Evolutionary conservation across 2,113 vertebrate species (phyloP).

Genomic region (Salvelinus fontinalis): DNA sequence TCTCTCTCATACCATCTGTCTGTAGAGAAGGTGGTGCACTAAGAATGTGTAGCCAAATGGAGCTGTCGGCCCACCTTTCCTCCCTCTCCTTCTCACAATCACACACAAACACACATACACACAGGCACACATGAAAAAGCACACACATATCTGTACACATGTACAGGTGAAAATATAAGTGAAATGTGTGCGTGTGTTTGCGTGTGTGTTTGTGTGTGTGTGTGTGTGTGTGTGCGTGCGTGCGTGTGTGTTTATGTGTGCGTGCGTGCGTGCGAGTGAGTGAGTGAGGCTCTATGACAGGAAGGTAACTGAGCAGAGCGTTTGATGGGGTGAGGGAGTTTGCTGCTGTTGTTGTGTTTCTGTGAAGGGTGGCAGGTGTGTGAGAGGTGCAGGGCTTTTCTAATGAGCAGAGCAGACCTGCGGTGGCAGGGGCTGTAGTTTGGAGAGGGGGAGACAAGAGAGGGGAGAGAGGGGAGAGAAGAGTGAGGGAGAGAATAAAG

Average conservation of each 20-base stretch:
- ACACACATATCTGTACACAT: background rate
- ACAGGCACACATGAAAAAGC: slow-evolving; percentile 3
- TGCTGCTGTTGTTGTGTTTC: slow-evolving; percentile 21
- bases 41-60: slow-evolving; percentile 51
- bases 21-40: slow-evolving; percentile 28
- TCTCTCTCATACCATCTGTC: slow-evolving; percentile 47
- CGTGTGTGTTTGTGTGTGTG: too few relatives aligned
- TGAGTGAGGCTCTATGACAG: background rate
- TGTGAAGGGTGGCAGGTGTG: slow-evolving; percentile 52
- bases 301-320: background rate
- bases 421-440: slow-evolving; percentile 10
- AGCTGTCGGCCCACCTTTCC: slow-evolving; percentile 35
- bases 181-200: background rate
- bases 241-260: too few relatives aligned
- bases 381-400: slow-evolving; percentile 31
- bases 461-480: background rate
- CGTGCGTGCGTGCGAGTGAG: too few relatives aligned
- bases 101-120: slow-evolving; percentile 6
- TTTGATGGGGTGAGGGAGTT: slow-evolving; percentile 30
- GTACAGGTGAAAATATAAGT: background rate
- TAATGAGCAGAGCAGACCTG: slow-evolving; percentile 50
- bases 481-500: background rate
- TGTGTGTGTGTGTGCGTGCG: too few relatives aligned
- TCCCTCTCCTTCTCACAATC: slow-evolving; percentile 21
- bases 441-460: background rate